Conservation (phyloP, 1,140 invertebrate genomes). For the Neotoxoptera formosana region DNA sequence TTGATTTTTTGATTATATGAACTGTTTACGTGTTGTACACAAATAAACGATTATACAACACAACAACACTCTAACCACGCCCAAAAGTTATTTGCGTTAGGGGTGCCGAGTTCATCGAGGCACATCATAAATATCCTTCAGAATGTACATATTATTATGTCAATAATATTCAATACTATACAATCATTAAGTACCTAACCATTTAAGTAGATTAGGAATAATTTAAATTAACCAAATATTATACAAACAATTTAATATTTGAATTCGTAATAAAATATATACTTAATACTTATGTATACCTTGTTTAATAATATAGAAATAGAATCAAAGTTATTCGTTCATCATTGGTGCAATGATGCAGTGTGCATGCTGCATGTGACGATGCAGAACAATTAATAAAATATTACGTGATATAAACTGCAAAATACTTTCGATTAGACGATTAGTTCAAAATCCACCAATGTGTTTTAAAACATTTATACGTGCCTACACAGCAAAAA, state of each 20-base stretch:
- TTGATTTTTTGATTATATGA: no score
- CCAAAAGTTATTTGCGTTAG: background rate
- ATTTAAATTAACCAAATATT: background rate
- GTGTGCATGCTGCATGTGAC: background rate
- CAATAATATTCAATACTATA: background rate
- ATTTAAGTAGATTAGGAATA: background rate
- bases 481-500: no score
- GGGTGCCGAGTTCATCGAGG: background rate
- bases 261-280: background rate
- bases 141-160: background rate
- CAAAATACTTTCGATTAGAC: background rate
- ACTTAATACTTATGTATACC: background rate
- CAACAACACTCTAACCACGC: background rate
- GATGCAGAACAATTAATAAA: background rate
- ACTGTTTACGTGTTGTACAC: no score
- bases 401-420: background rate
- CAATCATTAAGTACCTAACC: no score
- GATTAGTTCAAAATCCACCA: no score
- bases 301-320: no score
- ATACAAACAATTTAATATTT: no score
- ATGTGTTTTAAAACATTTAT: no score
- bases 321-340: no score
- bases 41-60: background rate
- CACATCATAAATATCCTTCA: background rate
- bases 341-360: background rate